These are phyloP conservation scores for Mesoclemmys tuberculata DNA, from an alignment of 2,113 vertebrate species.

Conservation along the genomic window DNA sequence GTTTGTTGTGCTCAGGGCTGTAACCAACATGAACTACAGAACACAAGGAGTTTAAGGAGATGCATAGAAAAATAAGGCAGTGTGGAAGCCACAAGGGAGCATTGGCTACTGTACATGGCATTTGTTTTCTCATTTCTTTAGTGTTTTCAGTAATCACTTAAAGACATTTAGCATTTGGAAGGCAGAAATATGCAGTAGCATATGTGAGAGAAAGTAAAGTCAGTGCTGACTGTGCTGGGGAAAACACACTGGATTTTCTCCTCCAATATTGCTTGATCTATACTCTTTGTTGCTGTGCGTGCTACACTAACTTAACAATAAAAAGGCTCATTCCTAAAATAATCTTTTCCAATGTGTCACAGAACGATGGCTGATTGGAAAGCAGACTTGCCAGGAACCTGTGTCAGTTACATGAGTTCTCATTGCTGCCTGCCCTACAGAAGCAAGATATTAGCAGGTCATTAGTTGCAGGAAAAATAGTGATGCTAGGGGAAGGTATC, in stretches of 20 bases:
- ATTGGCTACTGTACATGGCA: neutral
- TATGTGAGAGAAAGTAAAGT: neutral
- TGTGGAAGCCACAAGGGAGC: neutral
- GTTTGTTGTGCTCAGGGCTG: neutral
- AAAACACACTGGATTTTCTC: neutral
- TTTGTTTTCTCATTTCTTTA: neutral
- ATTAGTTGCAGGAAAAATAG: neutral
- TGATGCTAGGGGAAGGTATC: neutral
- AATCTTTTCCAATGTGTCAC: neutral
- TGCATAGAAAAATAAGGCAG: neutral
- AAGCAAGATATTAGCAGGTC: neutral
- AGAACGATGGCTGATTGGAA: neutral
- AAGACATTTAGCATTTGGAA: neutral
- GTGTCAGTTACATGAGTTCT: neutral
- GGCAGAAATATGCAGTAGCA: neutral
- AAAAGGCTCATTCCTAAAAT: neutral
- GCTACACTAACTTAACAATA: neutral
- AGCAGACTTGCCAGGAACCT: neutral
- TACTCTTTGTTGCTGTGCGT: neutral
- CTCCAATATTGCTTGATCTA: too few relatives aligned
- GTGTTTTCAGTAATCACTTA: neutral
- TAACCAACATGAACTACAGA: neutral
- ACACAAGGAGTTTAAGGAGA: neutral
- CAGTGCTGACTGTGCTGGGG: neutral
- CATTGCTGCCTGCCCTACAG: neutral